Conservation (phyloP, 2,113 vertebrate species). For the Sinosuthora webbiana region DNA sequence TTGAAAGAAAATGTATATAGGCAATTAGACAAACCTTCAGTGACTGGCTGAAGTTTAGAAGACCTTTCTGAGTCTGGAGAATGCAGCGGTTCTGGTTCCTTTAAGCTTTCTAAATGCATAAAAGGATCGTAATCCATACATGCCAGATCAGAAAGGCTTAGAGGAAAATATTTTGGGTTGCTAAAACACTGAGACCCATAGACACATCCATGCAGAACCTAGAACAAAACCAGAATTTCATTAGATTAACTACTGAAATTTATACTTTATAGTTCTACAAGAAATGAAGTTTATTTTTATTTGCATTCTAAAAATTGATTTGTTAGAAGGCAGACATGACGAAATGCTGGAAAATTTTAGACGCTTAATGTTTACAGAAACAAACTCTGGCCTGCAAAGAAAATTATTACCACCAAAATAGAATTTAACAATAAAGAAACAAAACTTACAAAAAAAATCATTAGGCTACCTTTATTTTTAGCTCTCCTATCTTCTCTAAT, state of each 20-base stretch:
- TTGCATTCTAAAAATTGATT: neutral
- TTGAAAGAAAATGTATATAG: neutral
- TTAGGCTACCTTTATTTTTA: constrained; percentile 24
- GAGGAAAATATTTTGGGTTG: constrained; percentile 91
- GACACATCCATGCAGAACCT: constrained; percentile 97
- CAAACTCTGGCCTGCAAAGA: neutral
- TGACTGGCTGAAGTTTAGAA: constrained; percentile 94
- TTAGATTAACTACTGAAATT: neutral
- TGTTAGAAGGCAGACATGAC: neutral
- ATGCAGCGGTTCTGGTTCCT: constrained; percentile 97
- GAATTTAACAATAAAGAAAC: neutral
- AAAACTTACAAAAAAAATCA: neutral
- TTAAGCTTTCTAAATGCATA: constrained; percentile 89
- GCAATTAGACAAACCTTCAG: constrained; percentile 83
- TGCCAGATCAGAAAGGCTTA: constrained; percentile 91
- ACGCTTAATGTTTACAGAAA: neutral
- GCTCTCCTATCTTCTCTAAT: constrained; percentile 2
- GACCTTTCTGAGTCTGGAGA: constrained; percentile 96
- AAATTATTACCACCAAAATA: neutral
- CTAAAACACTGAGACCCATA: constrained; percentile 96
- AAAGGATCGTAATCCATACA: constrained; percentile 95
- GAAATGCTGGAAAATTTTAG: neutral
- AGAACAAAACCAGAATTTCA: neutral
- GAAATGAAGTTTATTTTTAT: neutral
- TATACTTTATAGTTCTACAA: neutral